Base-by-base conservation (phyloP, 2,888 invertebrate species). In the Nycteola revayana region DNA sequence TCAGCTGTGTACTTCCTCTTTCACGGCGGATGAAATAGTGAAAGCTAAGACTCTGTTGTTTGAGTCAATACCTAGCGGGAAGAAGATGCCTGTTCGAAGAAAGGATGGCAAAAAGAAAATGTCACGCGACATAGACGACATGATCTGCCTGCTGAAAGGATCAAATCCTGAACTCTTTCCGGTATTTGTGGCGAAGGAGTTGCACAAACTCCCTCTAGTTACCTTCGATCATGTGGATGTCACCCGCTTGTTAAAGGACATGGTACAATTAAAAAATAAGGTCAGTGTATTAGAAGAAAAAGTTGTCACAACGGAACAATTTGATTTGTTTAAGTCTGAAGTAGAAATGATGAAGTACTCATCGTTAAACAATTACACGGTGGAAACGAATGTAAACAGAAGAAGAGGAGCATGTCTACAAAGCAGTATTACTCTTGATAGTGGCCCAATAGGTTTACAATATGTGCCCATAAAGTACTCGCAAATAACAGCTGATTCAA, bases 321-420 rank as follows among this genome's bases (percentile, higher is more conserved):
- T 29, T 23, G 22, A 29, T 6, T 8, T 10, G 10, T 10, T 29
- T 7, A 29, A 22, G 3, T 5, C 5, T 2, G 29, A 29, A 6
- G 14, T 29, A 3, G 23, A 8, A 10, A 29, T 14, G 3, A 29
- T 29, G 11, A 29, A 29, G 7, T 11, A 21, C 8, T 21, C 22
- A 10, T 29, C 23, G 3, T 11, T 29, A 8, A 4, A 11, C 3
- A 1, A 28, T 9, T 18, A 5, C 6, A 1, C 22, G 1, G 10
- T 1, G 3, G 10, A 8, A 11, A n/a, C n/a, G n/a, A n/a, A n/a
- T n/a, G n/a, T 23, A 7, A 29, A 29, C 22, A 22, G 14, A 22
- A 29, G 22, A 23, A 22, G 29, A 29, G 22, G 23, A n/a, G 29
- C 29, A 8, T 29, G 29, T 23, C 8, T 29, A 22, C 29, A 22